phyloP scores from a whole-genome alignment of 2,888 invertebrate species.

The Timema cristinae region DNA sequence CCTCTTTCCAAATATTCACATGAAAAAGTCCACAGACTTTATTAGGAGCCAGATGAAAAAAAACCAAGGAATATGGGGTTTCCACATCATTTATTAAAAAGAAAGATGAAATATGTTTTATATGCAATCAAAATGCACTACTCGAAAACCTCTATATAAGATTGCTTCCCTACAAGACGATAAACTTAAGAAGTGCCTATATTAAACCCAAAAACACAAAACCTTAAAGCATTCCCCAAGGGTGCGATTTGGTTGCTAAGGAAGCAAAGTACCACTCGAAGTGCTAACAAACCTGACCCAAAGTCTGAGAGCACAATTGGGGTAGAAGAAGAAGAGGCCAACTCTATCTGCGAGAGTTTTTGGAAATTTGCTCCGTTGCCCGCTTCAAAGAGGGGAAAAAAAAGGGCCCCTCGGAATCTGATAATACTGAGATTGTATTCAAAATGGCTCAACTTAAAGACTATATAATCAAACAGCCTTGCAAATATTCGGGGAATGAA shows the following conservation, averaged over 20 bases:
- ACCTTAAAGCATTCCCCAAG: neutral
- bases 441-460: neutral
- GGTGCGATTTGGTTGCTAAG: neutral
- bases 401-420: neutral
- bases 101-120: neutral
- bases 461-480: neutral
- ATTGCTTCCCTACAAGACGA: no score
- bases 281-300: constrained; percentile 1
- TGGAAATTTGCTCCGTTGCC: neutral
- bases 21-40: no score
- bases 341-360: neutral
- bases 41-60: no score
- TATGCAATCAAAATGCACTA: neutral
- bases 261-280: constrained; percentile 8
- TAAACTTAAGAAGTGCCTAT: no score
- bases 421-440: neutral
- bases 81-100: no score
- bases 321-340: neutral
- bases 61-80: no score
- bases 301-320: neutral
- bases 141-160: no score
- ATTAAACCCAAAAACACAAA: neutral
- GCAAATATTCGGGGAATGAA: neutral
- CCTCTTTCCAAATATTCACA: no score
- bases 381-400: neutral